Conservation (phyloP, 2,113 vertebrate species). For the Atractosteus spatula region DNA sequence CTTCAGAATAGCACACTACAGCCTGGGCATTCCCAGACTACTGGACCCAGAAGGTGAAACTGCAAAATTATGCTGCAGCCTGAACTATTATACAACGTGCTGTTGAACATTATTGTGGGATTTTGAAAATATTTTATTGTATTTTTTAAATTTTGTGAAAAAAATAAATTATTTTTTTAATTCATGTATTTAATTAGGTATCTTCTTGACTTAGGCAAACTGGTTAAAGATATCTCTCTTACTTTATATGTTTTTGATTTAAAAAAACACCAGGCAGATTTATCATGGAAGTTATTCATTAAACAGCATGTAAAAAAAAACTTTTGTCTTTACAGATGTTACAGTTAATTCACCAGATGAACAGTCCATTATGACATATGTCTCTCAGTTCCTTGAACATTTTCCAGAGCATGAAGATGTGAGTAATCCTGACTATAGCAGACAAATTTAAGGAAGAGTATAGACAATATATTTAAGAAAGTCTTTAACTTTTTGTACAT, state of each 20-base stretch:
- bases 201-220: too few species aligned
- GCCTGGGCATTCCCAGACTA: constrained; percentile 83
- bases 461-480: constrained; percentile 8
- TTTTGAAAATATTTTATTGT: too few species aligned
- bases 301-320: background rate
- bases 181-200: too few species aligned
- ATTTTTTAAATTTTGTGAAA: too few species aligned
- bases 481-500: background rate
- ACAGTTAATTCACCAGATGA: constrained; percentile 82
- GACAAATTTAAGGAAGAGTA: too few species aligned
- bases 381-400: constrained; percentile 91
- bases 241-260: too few species aligned
- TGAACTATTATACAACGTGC: background rate
- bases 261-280: too few species aligned
- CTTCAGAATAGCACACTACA: constrained; percentile 82
- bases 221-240: too few species aligned
- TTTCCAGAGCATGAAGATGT: constrained; percentile 88
- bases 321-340: constrained; percentile 68
- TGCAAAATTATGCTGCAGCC: background rate
- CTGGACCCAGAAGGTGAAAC: constrained; percentile 88
- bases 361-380: constrained; percentile 91
- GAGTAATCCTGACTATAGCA: constrained; percentile 36
- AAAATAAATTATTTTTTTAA: too few species aligned
- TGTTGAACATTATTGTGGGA: background rate
- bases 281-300: too few species aligned